Conservation (phyloP, 2,888 invertebrate species). For the Phorcus lineatus region DNA sequence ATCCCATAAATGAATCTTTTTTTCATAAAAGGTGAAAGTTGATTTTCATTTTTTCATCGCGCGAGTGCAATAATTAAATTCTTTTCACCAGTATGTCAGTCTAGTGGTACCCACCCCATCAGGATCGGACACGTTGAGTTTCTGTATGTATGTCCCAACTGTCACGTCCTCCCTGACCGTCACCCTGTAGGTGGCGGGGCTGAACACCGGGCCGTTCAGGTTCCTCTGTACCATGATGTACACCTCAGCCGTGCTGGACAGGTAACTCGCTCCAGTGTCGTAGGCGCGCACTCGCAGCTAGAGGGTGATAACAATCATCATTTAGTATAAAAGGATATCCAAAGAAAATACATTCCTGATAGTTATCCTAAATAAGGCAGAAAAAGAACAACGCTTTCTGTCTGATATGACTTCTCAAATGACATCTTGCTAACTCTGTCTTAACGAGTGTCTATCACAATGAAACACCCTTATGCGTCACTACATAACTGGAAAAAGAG, state of each 20-base stretch:
- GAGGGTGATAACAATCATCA: background rate
- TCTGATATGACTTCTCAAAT: no score
- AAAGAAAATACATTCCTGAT: no score
- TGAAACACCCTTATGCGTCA: no score
- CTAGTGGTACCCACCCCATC: constrained; percentile 57
- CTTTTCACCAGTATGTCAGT: background rate
- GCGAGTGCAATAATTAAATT: no score
- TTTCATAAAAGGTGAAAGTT: background rate
- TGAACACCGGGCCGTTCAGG: constrained; percentile 65
- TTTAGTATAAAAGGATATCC: no score
- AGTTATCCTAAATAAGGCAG: no score
- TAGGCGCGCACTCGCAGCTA: constrained; percentile 64
- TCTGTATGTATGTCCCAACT: constrained; percentile 53
- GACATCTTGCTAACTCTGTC: no score
- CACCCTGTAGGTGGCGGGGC: constrained; percentile 57
- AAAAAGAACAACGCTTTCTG: no score
- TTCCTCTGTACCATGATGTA: constrained; percentile 62
- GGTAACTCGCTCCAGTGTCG: constrained; percentile 57
- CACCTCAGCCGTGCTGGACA: constrained; percentile 57
- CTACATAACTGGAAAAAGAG: no score
- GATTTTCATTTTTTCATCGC: background rate
- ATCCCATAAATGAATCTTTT: background rate
- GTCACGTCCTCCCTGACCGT: constrained; percentile 56
- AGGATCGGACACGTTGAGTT: constrained; percentile 64
- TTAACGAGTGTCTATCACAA: no score